These are phyloP conservation scores for Rhinolophus sinicus DNA, from an alignment of 2,113 vertebrate genomes.

Conservation along the genomic window DNA sequence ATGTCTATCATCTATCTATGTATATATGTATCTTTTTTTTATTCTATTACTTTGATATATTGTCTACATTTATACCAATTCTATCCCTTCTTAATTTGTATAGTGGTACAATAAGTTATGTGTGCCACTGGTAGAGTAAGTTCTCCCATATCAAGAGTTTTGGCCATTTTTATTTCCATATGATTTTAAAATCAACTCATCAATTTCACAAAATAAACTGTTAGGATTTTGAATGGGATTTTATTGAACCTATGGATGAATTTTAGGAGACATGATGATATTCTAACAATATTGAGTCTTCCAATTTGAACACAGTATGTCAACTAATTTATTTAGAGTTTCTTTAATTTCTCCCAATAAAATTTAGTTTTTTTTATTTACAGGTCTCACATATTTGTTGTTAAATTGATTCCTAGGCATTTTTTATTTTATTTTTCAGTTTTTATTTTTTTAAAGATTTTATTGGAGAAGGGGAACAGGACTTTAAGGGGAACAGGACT, in stretches of 20 bases:
- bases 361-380: background rate
- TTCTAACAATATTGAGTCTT: background rate
- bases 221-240: background rate
- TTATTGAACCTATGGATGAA: background rate
- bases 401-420: background rate
- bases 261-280: background rate
- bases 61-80: background rate
- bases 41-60: background rate
- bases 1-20: background rate
- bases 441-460: background rate
- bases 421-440: background rate
- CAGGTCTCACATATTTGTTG: background rate
- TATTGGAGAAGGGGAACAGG: too few species aligned
- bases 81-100: background rate
- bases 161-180: background rate
- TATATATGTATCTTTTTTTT: background rate
- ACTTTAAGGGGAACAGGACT: too few species aligned
- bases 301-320: background rate
- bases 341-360: background rate
- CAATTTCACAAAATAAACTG: background rate
- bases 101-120: background rate
- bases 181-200: slow-evolving; percentile 5
- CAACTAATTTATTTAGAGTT: background rate
- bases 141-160: background rate
- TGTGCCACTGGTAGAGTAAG: background rate